Base-by-base conservation (phyloP, 1,140 invertebrate genomes). In the Diorhabda elongata region DNA sequence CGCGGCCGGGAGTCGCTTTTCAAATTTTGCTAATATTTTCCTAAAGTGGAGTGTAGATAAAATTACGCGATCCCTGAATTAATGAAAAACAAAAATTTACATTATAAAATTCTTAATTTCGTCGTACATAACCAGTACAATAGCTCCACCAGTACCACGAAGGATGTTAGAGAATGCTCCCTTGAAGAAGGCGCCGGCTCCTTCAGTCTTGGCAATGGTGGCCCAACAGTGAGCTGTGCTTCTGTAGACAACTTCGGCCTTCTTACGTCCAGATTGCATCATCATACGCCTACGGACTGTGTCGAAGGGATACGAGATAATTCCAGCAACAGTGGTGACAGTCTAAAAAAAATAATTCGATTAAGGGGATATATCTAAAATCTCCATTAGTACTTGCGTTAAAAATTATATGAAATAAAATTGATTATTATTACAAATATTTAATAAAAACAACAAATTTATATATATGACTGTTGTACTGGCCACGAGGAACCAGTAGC, bases 201-300 rank as follows among this genome's bases (percentile, higher is more conserved):
- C 91, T 80, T 92, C 91, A 26, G 82, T 72, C 73, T 85, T 87
- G 72, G 81, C 83, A 74, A 92, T 90, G 64, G 88, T 91, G 6
- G 69, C 79, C 89, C 91, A 92, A 81, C 89, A 91, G 77, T 91
- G 86, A 44, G 89, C 75, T 7, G 90, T 92, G 82, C 80, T 90
- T 80, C 88, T 91, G 86, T 92, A 92, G 74, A 88, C 79, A 66
- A 89, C 86, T 8, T 92, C 90, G 44, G 76, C 75, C 77, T 88
- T 87, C 52, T 86, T 84, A 71, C 87, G 85, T 41, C 90, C 90
- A 78, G 89, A 90, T 84, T 92, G 90, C 91, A 93, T 93, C 91
- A 95, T 95, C 92, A 95, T 94, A 80, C 93, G 89, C 81, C 93
- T 88, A 84, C 93, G 86, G 60, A 95, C 93, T 60, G 93, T 95